Evolutionary conservation across 2,113 vertebrate genomes (phyloP).

Genomic region (Rostratula benghalensis): DNA sequence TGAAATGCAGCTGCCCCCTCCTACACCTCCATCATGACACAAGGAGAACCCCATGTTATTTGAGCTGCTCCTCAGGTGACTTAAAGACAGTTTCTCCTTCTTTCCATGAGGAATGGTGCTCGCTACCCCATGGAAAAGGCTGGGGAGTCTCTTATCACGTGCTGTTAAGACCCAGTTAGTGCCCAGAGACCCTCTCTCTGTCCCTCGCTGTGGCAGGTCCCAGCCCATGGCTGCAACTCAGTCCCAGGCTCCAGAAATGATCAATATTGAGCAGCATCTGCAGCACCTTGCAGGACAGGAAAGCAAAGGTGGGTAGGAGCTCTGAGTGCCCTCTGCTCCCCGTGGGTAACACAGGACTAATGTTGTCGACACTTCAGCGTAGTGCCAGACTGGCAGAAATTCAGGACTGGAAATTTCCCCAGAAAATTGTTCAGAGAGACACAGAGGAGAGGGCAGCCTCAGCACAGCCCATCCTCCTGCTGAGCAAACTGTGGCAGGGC

Average conservation of each 20-base stretch:
- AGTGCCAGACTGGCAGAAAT: not conserved
- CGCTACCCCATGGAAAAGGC: not conserved
- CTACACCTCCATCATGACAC: not conserved
- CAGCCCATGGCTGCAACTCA: not conserved
- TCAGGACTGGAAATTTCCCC: not conserved
- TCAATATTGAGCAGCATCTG: not conserved
- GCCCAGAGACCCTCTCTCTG: not conserved
- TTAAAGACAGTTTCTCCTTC: not conserved
- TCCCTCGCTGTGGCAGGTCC: not conserved
- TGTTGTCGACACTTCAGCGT: not conserved
- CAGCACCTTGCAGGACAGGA: not conserved
- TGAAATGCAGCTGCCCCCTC: not conserved
- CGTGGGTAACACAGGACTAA: not conserved
- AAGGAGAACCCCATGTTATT: not conserved
- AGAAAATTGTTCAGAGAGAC: not conserved
- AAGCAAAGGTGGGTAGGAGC: not conserved
- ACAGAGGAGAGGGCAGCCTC: not conserved
- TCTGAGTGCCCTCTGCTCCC: not conserved
- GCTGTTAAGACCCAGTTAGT: too few relatives aligned
- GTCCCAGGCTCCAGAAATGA: not conserved
- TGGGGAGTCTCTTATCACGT: accelerated
- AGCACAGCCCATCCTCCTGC: not conserved
- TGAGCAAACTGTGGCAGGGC: not conserved
- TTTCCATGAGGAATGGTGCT: not conserved
- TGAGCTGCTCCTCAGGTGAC: not conserved